Evolutionary conservation across 2,113 vertebrate species (phyloP), one percentile per base, ranked within the genome.

Genomic region (Tretioscincus oriximinensis): DNA sequence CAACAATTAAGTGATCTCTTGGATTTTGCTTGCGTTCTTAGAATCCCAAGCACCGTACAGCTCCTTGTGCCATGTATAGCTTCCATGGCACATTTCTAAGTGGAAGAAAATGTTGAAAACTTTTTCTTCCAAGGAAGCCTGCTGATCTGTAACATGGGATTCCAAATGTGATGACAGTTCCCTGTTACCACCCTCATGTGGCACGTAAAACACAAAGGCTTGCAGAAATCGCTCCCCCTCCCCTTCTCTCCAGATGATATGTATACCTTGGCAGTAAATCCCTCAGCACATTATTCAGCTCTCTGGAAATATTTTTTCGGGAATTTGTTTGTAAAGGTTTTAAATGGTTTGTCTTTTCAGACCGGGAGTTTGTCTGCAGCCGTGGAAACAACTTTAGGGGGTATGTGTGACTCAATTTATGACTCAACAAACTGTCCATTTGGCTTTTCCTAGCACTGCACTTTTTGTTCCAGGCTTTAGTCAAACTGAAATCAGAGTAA

Each of bases 401-500:
- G 88, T 86, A 89, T 88, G 73, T 88, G 89, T 88, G 93, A 94
- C 87, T 94, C 92, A 93, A 85, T 94, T 92, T 90, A 88, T 92
- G 91, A 90, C 84, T 89, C 93, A 92, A 90, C 88, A 93, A 93
- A 88, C 74, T 86, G 88, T 73, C 89, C 86, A 71, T 92, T 86
- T 87, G 90, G 85, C 75, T 88, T 78, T 89, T 91, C 81, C 75
- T 85, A 91, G 82, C 65, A 75, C 58, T 78, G 65, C 82, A 35
- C 81, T 86, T 84, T 87, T 76, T 87, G 81, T 84, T 77, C 84
- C 67, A 90, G 81, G 72, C 82, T 85, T 85, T 70, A 85, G 65
- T 89, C 86, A 90, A 85, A 89, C 7, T 77, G 68, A 90, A 90
- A 82, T 90, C 88, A 88, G 76, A 88, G 85, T 74, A 86, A 80